These are phyloP conservation scores for Heteromyza rotundicornis DNA, from an alignment of 2,888 invertebrate genomes.

Conservation along the genomic window DNA sequence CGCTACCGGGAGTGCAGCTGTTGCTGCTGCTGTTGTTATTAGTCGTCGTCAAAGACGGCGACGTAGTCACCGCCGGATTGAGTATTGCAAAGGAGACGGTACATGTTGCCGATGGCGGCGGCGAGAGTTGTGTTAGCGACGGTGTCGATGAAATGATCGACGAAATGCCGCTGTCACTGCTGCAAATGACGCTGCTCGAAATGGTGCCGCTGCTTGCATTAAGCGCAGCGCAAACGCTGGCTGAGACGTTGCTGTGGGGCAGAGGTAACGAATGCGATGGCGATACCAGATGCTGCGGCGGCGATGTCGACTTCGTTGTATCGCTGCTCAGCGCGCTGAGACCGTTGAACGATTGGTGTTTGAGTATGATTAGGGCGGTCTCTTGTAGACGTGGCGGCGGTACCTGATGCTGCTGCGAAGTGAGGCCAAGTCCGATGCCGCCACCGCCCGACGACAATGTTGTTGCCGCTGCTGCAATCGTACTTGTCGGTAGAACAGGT, in stretches of 20 bases:
- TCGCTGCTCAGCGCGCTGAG: slow-evolving; percentile 25
- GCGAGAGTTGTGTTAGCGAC: slow-evolving; percentile 53
- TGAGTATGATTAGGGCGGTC: slow-evolving; percentile 32
- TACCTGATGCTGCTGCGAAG: slow-evolving; percentile 28
- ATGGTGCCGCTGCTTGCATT: slow-evolving; percentile 28
- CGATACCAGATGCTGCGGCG: slow-evolving; percentile 32
- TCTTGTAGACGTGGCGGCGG: slow-evolving; percentile 38
- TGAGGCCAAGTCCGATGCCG: slow-evolving; percentile 27
- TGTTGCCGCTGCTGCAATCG: slow-evolving; percentile 53
- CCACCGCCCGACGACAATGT: slow-evolving; percentile 27
- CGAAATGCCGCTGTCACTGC: slow-evolving; percentile 57
- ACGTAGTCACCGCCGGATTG: slow-evolving; percentile 25
- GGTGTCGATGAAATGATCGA: slow-evolving; percentile 40
- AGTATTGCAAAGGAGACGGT: slow-evolving; percentile 20
- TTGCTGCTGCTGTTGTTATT: slow-evolving; percentile 37
- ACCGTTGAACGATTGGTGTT: slow-evolving; percentile 29
- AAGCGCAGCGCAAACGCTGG: slow-evolving; percentile 6
- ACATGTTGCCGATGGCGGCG: slow-evolving; percentile 43
- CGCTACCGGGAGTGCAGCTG: slow-evolving; percentile 24
- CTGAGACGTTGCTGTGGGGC: slow-evolving; percentile 17
- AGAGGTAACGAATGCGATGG: slow-evolving; percentile 5
- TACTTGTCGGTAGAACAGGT: slow-evolving; percentile 57
- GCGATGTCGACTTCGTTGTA: slow-evolving; percentile 32
- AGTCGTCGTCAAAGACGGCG: slow-evolving; percentile 9
- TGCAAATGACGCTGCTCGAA: slow-evolving; percentile 38